Percentiles rank a stretch among this genome's conserved stretches.
Conservation (phyloP, 1,140 invertebrate species). For the Pachypeltis micranthus region DNA sequence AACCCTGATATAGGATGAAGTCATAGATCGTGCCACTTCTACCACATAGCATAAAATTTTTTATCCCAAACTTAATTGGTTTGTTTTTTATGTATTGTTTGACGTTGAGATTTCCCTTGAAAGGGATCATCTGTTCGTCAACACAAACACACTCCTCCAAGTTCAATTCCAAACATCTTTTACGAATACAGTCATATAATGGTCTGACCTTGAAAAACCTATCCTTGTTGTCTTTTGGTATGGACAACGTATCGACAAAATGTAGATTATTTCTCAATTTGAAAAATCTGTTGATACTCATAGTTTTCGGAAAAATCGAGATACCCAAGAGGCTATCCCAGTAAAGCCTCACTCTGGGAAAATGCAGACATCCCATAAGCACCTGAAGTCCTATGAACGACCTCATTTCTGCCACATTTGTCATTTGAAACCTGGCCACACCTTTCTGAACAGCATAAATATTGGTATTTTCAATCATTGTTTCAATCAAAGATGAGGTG, state of each 20-base stretch:
- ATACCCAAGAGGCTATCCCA: background rate
- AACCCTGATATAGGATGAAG: slow-evolving; percentile 28
- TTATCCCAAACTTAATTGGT: slow-evolving; percentile 19
- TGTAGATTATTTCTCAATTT: background rate
- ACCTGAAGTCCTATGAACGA: no score
- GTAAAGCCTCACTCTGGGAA: background rate
- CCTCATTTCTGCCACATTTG: no score
- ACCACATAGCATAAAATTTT: slow-evolving; percentile 27
- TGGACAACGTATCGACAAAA: background rate
- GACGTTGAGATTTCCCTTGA: slow-evolving; percentile 26
- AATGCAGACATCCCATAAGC: background rate
- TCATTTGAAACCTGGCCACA: no score
- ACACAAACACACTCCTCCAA: slow-evolving; percentile 5
- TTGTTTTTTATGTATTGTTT: slow-evolving; percentile 25
- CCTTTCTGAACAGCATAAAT: no score
- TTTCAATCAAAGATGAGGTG: no score
- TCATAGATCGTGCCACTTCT: slow-evolving; percentile 27
- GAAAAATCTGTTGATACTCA: background rate
- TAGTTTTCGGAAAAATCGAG: background rate
- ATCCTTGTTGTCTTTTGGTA: background rate
- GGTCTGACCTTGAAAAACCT: background rate
- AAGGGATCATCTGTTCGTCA: slow-evolving; percentile 31
- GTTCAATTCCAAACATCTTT: slow-evolving; percentile 17
- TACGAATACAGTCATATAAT: background rate
- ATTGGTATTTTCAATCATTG: no score